Conservation (phyloP, 92 coral and sea anemone genomes). For the Metridium senile region DNA sequence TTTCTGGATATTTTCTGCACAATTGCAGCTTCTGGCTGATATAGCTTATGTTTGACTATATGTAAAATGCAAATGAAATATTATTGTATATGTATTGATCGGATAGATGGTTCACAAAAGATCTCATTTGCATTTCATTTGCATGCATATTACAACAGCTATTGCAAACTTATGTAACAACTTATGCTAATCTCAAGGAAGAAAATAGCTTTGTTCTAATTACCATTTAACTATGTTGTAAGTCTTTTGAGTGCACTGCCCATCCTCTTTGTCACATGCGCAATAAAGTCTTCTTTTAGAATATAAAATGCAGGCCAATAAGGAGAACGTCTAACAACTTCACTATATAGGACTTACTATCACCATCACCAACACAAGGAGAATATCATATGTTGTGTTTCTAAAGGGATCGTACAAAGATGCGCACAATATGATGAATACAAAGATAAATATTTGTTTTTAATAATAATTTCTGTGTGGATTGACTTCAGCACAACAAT, state of each 20-base stretch:
- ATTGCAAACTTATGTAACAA: neutral
- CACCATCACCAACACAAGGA: conserved; percentile 35
- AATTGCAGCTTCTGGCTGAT: too few species aligned
- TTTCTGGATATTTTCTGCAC: too few species aligned
- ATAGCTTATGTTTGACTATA: too few species aligned
- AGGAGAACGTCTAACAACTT: neutral
- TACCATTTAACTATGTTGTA: conserved; percentile 22
- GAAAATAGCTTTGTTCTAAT: neutral
- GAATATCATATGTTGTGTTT: conserved; percentile 16
- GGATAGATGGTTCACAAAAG: neutral
- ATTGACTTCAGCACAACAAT: too few species aligned
- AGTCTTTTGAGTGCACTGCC: conserved; percentile 30
- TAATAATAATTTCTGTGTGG: too few species aligned
- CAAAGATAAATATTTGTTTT: neutral
- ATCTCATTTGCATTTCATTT: too few species aligned
- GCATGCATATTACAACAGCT: neutral
- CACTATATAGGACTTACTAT: conserved; percentile 20
- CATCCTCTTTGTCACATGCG: conserved; percentile 44
- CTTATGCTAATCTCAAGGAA: neutral
- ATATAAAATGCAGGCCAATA: conserved; percentile 22
- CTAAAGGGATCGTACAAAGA: conserved; percentile 12
- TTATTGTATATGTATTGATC: neutral
- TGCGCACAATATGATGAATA: neutral
- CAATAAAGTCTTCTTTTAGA: conserved; percentile 27
- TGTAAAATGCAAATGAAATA: neutral